A percentile compares a stretch with the other conserved stretches of the same genome.
Conservation (phyloP, 2,888 invertebrate genomes). For the Nineta flava region DNA sequence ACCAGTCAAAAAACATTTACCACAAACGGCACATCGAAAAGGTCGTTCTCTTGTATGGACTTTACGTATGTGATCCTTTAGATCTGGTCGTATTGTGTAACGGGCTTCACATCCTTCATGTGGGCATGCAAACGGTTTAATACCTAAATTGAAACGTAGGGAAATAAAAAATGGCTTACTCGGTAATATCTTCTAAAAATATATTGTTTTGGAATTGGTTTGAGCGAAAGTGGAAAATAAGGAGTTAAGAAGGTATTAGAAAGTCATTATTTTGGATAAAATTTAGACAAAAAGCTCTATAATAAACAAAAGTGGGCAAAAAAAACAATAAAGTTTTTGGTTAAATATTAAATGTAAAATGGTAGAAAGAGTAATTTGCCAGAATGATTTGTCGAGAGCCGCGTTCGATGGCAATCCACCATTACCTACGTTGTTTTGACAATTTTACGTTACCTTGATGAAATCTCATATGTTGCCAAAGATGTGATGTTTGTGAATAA, state of each 20-base stretch:
- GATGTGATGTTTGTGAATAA: constrained; percentile 43
- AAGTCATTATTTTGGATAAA: too few species aligned
- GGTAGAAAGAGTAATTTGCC: too few species aligned
- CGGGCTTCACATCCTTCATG: constrained; percentile 41
- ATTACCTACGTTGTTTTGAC: background rate
- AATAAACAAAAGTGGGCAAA: too few species aligned
- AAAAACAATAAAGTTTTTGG: too few species aligned
- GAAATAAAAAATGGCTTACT: too few species aligned
- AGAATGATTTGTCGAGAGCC: too few species aligned
- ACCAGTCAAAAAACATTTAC: constrained; percentile 43
- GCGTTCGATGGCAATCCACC: too few species aligned
- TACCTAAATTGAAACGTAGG: constrained; percentile 25
- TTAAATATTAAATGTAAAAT: too few species aligned
- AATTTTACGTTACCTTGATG: constrained; percentile 34
- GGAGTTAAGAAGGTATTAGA: too few species aligned
- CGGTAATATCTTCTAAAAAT: too few species aligned
- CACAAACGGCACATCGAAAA: constrained; percentile 41
- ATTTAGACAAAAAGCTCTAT: too few species aligned
- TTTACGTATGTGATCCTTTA: constrained; percentile 45
- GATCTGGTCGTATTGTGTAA: constrained; percentile 44
- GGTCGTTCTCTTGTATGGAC: constrained; percentile 47
- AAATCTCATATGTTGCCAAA: constrained; percentile 48
- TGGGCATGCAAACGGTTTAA: constrained; percentile 44
- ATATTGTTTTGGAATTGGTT: background rate
- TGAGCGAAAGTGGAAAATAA: background rate